phyloP scores from a whole-genome alignment of 2,113 vertebrate genomes.

The Eleginops maclovinus region DNA sequence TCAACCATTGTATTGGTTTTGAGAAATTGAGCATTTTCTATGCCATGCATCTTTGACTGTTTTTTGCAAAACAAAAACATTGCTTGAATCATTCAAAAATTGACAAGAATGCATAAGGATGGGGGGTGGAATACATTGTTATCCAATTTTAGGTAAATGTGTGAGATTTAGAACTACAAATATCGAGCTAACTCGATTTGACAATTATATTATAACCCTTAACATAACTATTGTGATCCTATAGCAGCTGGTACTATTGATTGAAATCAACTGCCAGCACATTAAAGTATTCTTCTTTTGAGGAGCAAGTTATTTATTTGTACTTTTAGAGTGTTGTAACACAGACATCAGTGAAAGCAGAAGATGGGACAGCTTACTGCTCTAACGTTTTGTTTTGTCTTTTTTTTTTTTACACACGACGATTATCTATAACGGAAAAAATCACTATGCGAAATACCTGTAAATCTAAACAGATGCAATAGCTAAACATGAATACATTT shows the following conservation, averaged over 20 bases:
- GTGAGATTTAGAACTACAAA: not conserved
- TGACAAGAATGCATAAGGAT: too few species aligned
- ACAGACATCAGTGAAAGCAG: constrained; percentile 11
- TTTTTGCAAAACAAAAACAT: not conserved
- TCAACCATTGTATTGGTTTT: not conserved
- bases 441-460: not conserved
- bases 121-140: not conserved
- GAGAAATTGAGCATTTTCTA: not conserved
- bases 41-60: not conserved
- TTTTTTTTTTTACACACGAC: not conserved
- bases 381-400: too few species aligned
- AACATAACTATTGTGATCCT: not conserved
- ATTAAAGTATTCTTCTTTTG: not conserved
- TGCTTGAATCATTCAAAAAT: not conserved
- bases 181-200: not conserved
- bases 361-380: constrained; percentile 7
- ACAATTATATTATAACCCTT: not conserved
- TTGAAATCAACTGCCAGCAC: not conserved
- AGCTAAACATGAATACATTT: not conserved
- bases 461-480: not conserved
- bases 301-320: not conserved
- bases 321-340: not conserved
- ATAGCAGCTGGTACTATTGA: not conserved
- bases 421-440: not conserved
- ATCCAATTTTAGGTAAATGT: not conserved